Conservation (phyloP, 2,797 vertebrate genomes). For the Chanos chanos region DNA sequence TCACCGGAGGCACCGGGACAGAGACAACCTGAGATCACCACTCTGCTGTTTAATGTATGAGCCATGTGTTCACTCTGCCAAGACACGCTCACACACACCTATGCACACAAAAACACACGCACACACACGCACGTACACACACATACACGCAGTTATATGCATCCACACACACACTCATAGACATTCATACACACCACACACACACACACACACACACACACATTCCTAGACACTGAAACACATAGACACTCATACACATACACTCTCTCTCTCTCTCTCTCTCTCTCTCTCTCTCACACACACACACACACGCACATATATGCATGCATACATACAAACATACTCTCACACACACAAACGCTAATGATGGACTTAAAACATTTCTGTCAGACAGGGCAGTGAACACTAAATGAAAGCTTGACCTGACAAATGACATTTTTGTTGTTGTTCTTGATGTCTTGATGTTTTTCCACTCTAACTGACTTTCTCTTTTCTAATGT, state of each 20-base stretch:
- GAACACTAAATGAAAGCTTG: too few species aligned
- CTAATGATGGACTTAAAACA: too few species aligned
- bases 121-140: slow-evolving; percentile 50
- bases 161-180: not conserved
- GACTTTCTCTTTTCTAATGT: too few species aligned
- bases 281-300: not conserved
- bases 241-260: not conserved
- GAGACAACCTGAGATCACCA: slow-evolving; percentile 71
- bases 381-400: too few species aligned
- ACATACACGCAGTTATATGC: not conserved
- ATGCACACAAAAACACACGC: slow-evolving; percentile 47
- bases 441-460: too few species aligned
- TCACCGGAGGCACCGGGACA: slow-evolving; percentile 53
- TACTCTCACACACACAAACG: slow-evolving; percentile 30
- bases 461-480: too few species aligned
- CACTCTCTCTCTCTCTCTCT: not conserved
- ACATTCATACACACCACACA: not conserved
- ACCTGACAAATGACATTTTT: too few species aligned
- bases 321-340: slow-evolving; percentile 32
- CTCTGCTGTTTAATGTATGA: slow-evolving; percentile 73
- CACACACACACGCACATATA: slow-evolving; percentile 13
- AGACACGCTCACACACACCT: slow-evolving; percentile 54
- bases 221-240: too few species aligned
- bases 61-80: slow-evolving; percentile 63
- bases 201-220: too few species aligned